Conservation (phyloP, 2,113 vertebrate genomes). For the Nymphicus hollandicus region DNA sequence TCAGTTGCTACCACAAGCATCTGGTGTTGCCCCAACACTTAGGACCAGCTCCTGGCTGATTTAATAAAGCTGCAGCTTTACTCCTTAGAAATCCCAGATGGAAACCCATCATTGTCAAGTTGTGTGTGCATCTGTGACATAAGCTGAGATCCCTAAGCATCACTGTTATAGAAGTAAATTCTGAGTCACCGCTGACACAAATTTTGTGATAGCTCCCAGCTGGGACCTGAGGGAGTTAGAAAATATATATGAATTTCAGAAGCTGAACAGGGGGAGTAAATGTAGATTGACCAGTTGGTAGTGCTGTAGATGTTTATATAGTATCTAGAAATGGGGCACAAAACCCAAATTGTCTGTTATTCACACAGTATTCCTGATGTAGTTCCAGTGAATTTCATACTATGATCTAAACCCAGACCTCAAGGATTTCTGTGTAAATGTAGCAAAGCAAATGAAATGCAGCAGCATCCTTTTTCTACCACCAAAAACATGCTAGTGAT, state of each 20-base stretch:
- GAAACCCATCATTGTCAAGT: not conserved
- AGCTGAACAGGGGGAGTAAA: not conserved
- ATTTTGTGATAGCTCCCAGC: not conserved
- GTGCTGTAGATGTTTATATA: not conserved
- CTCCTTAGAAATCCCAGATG: not conserved
- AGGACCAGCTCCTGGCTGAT: not conserved
- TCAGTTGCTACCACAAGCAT: not conserved
- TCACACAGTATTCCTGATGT: not conserved
- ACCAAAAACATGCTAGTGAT: not conserved
- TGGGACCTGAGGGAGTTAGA: not conserved
- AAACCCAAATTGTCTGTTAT: not conserved
- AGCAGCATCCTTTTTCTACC: not conserved
- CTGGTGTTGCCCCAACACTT: not conserved
- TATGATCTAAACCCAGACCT: rapidly evolving
- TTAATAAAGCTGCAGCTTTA: not conserved
- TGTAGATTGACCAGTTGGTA: not conserved
- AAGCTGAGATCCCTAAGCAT: not conserved
- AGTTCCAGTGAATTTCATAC: not conserved
- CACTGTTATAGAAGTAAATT: not conserved
- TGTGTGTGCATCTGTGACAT: not conserved
- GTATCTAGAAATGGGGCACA: not conserved
- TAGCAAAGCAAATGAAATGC: not conserved
- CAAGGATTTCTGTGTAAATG: not conserved
- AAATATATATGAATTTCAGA: not conserved
- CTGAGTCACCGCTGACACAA: not conserved